phyloP scores from a whole-genome alignment of 2,797 vertebrate genomes.

The Cacajao melanocephalus region DNA sequence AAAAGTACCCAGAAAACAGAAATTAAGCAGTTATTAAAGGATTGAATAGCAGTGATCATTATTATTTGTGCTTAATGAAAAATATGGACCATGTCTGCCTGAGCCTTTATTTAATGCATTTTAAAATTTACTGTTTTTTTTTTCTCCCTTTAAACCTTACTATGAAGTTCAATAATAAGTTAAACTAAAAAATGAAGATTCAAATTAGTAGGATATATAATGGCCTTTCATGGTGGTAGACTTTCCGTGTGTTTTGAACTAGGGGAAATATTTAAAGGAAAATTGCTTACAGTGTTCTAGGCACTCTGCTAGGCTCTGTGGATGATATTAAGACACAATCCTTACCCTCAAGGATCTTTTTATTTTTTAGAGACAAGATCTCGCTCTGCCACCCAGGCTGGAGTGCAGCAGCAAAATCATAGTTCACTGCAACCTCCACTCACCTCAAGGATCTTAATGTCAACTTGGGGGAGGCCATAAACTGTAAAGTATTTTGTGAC shows the following conservation, averaged over 20 bases:
- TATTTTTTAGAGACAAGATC: too few species aligned
- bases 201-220: neutral
- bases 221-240: neutral
- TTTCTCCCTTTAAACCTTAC: slow-evolving; percentile 17
- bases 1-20: neutral
- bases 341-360: neutral
- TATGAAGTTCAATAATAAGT: slow-evolving; percentile 25
- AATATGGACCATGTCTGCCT: neutral
- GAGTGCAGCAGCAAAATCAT: too few species aligned
- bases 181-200: neutral
- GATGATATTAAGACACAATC: neutral
- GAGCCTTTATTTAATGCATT: slow-evolving; percentile 27
- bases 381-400: too few species aligned
- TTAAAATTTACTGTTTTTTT: neutral
- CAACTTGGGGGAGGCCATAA: neutral
- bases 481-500: neutral
- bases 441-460: neutral
- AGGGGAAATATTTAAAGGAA: neutral
- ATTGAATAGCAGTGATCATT: neutral
- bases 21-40: slow-evolving; percentile 2
- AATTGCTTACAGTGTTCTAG: neutral
- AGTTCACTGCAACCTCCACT: too few species aligned
- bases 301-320: neutral
- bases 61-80: slow-evolving; percentile 15
- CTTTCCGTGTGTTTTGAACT: neutral